Evolutionary conservation across 1,140 invertebrate genomes (phyloP), one percentile per base, ranked within the genome.

Genomic region (Cyrtorhinus lividipennis): DNA sequence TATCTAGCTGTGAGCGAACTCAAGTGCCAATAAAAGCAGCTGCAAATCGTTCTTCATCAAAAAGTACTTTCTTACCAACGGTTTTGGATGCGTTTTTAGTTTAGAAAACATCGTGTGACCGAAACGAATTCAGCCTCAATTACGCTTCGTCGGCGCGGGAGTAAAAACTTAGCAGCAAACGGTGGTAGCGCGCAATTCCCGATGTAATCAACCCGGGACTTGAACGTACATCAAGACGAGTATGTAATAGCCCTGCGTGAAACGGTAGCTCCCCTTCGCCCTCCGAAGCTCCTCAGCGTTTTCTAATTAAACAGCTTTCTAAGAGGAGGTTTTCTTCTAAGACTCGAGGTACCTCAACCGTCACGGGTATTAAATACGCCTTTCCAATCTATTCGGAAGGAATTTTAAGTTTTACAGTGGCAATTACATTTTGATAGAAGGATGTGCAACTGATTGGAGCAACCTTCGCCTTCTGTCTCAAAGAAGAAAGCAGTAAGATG

Each of bases 281-380:
- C 48, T 22, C 48, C 8, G 10, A 22, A 53, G n/a, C n/a, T n/a
- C n/a, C n/a, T n/a, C n/a, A n/a, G n/a, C n/a, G n/a, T n/a, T 53
- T 53, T 53, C 48, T 53, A 53, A 53, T 53, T 53, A 53, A 53
- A 53, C 48, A 15, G 48, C 48, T 53, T 53, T 53, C 12, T 22
- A 22, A 53, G 20, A 53, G 48, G 48, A 53, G 48, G 30, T 53
- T 53, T 53, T 53, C 48, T 53, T 53, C 48, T 10, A 8, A 38
- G 5, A 15, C 5, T 15, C 15, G 15, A 38, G 30, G 30, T 5
- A 5, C 5, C 30, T 53, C 8, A 53, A 20, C 18, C 48, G 48
- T 53, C 48, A 53, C 48, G 48, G 48, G 48, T 53, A 53, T 53
- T 53, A 53, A 8, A 8, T 5, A 53, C 18, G 20, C 12, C 48